phyloP scores from a whole-genome alignment of 2,888 invertebrate genomes.

The Stenolophus ochropezus region DNA sequence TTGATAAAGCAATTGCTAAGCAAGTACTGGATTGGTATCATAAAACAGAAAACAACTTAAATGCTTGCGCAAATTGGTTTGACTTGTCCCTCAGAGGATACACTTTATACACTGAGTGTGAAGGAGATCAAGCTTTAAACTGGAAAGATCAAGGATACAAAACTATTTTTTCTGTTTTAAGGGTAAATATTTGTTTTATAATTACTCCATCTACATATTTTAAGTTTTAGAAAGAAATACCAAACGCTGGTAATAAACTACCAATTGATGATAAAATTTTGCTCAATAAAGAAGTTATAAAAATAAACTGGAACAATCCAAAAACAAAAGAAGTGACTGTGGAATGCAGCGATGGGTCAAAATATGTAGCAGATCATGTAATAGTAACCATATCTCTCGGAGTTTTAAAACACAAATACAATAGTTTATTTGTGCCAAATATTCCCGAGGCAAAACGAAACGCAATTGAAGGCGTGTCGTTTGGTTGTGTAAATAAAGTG shows the following conservation, averaged over 20 bases:
- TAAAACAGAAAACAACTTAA: slow-evolving; percentile 69
- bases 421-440: slow-evolving; percentile 75
- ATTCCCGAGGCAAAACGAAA: slow-evolving; percentile 75
- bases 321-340: slow-evolving; percentile 71
- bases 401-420: slow-evolving; percentile 78
- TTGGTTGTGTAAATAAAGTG: slow-evolving; percentile 82
- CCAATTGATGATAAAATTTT: slow-evolving; percentile 68
- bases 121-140: slow-evolving; percentile 81
- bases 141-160: slow-evolving; percentile 85
- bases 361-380: slow-evolving; percentile 77
- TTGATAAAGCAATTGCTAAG: slow-evolving; percentile 63
- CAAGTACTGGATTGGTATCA: slow-evolving; percentile 68
- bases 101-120: slow-evolving; percentile 79
- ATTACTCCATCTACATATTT: neutral
- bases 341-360: slow-evolving; percentile 74
- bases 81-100: slow-evolving; percentile 81
- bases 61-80: slow-evolving; percentile 80
- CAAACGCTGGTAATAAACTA: slow-evolving; percentile 65
- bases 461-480: slow-evolving; percentile 77
- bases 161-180: slow-evolving; percentile 80
- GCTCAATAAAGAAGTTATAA: slow-evolving; percentile 69
- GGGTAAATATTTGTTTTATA: slow-evolving; percentile 72
- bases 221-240: slow-evolving; percentile 68
- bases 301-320: slow-evolving; percentile 67
- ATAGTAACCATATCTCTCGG: slow-evolving; percentile 83